Percentiles rank a stretch among this genome's conserved stretches.
phyloP scores from a whole-genome alignment of 2,113 vertebrate species.

The Neodon shergylaensis region DNA sequence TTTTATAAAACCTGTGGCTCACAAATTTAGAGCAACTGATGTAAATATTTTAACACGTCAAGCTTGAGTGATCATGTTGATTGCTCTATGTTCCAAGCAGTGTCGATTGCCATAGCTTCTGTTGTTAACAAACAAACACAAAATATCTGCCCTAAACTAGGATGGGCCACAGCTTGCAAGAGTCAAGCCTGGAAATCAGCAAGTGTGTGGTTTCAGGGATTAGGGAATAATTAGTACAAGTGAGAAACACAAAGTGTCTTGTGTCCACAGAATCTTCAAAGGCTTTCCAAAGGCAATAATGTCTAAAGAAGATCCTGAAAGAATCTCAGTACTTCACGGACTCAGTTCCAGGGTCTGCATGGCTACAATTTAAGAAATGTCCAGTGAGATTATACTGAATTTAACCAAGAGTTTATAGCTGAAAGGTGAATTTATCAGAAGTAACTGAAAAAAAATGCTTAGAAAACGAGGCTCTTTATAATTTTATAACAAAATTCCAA shows the following conservation, averaged over 20 bases:
- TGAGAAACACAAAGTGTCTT: not conserved
- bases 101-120: not conserved
- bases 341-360: not conserved
- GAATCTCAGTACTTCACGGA: not conserved
- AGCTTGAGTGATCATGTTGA: not conserved
- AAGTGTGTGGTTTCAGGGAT: conserved; percentile 21
- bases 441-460: not conserved
- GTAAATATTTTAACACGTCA: not conserved
- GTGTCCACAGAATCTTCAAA: not conserved
- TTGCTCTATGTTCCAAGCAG: not conserved
- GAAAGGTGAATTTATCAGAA: not conserved
- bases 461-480: not conserved
- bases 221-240: not conserved
- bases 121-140: not conserved
- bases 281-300: not conserved
- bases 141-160: not conserved
- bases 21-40: conserved; percentile 27
- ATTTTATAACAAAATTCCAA: conserved; percentile 39
- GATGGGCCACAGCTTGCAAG: not conserved
- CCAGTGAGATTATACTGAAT: not conserved
- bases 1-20: not conserved
- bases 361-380: not conserved
- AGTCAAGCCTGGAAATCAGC: conserved; percentile 1
- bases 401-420: conserved; percentile 34
- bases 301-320: not conserved